phyloP scores from a whole-genome alignment of 2,888 invertebrate species.

The Amphipoea oculea region DNA sequence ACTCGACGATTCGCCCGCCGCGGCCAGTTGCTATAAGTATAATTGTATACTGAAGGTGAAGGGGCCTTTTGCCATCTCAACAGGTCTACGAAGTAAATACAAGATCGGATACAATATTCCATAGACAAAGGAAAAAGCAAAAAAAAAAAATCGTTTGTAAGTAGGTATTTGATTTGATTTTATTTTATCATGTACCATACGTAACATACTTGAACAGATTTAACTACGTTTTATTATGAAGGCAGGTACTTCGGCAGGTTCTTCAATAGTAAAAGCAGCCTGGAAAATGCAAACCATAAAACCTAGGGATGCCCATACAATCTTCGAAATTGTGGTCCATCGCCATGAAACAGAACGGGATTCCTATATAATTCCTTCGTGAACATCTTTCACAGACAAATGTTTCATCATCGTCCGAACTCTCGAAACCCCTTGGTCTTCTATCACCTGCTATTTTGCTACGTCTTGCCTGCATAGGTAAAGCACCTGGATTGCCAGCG shows the following conservation, averaged over 20 bases:
- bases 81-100: too few relatives aligned
- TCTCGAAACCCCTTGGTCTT: neutral
- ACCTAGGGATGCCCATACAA: constrained; percentile 41
- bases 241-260: neutral
- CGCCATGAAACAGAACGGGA: constrained; percentile 45
- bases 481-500: neutral
- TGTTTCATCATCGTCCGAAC: constrained; percentile 30
- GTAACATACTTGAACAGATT: neutral
- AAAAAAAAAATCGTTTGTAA: neutral
- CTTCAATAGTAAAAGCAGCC: constrained; percentile 43
- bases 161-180: neutral
- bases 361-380: neutral
- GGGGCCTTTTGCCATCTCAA: too few relatives aligned
- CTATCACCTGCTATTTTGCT: neutral
- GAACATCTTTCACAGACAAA: constrained; percentile 49
- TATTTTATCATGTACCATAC: neutral
- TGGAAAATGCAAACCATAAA: constrained; percentile 40
- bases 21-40: too few relatives aligned
- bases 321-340: constrained; percentile 43
- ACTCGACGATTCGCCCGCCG: too few relatives aligned
- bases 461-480: neutral
- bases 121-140: neutral
- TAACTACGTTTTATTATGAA: neutral
- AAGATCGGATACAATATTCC: neutral
- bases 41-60: too few relatives aligned